phyloP scores from a whole-genome alignment of 2,113 vertebrate species.

The Tychaedon coryphoeus region DNA sequence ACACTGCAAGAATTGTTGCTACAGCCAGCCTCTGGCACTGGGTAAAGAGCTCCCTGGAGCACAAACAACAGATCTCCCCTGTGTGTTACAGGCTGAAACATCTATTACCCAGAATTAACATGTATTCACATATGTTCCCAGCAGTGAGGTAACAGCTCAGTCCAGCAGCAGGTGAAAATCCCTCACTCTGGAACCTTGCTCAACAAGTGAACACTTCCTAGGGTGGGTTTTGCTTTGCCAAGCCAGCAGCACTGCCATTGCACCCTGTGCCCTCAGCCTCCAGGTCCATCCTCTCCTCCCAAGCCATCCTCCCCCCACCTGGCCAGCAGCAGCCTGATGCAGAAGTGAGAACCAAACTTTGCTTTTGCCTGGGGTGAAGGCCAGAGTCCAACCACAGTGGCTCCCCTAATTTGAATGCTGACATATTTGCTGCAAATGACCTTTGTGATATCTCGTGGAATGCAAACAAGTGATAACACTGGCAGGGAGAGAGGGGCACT shows the following conservation, averaged over 20 bases:
- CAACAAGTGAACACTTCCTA: neutral
- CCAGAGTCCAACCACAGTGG: neutral
- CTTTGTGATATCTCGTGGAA: neutral
- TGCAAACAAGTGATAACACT: constrained; percentile 48
- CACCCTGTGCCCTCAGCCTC: neutral
- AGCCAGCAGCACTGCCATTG: neutral
- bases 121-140: neutral
- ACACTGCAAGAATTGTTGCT: neutral
- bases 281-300: neutral
- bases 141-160: neutral
- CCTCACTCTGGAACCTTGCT: neutral
- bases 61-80: neutral
- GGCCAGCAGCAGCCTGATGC: neutral
- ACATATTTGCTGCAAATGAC: neutral
- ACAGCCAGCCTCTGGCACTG: neutral
- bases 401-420: neutral
- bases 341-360: neutral
- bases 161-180: neutral
- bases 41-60: neutral
- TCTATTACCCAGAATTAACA: neutral
- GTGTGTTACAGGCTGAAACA: neutral
- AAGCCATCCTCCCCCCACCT: neutral
- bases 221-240: neutral
- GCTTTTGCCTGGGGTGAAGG: neutral
- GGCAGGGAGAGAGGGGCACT: constrained; percentile 49